Percentiles rank a stretch among this genome's conserved stretches.
These are phyloP conservation scores for Meloidogyne chitwoodi DNA, from an alignment of 1,140 invertebrate genomes.

Conservation along the genomic window DNA sequence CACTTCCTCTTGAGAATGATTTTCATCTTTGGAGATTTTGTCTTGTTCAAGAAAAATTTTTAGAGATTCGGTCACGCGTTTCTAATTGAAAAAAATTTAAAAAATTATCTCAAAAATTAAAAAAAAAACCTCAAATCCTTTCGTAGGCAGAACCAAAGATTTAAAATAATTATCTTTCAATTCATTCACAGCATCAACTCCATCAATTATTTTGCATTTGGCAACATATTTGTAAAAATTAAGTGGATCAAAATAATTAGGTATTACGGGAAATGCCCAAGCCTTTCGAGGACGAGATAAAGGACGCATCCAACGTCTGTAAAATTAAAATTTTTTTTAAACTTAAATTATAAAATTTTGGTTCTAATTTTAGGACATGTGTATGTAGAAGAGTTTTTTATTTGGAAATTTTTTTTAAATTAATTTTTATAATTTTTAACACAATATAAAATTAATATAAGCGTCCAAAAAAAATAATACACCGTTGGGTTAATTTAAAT, in stretches of 20 bases:
- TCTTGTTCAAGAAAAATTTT: slow-evolving; percentile 11
- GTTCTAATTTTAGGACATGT: too few species aligned
- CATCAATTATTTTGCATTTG: slow-evolving; percentile 45
- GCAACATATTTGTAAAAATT: slow-evolving; percentile 59
- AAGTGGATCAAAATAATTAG: slow-evolving; percentile 50
- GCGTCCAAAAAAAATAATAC: too few species aligned
- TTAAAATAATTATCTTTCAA: slow-evolving; percentile 43
- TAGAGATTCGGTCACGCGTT: slow-evolving; percentile 25
- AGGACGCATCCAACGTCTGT: slow-evolving; percentile 45
- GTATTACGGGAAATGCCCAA: slow-evolving; percentile 44
- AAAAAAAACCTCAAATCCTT: slow-evolving; percentile 35
- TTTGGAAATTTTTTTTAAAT: too few species aligned
- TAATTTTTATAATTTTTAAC: too few species aligned
- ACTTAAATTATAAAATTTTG: too few species aligned
- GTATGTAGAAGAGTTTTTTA: too few species aligned
- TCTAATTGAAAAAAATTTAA: slow-evolving; percentile 18
- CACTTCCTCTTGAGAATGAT: slow-evolving; percentile 4
- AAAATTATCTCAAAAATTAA: neutral
- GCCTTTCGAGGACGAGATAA: slow-evolving; percentile 46
- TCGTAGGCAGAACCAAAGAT: slow-evolving; percentile 36
- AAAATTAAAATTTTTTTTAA: slow-evolving; percentile 31
- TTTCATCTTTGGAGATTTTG: neutral
- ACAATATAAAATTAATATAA: too few species aligned
- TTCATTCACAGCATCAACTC: slow-evolving; percentile 10
- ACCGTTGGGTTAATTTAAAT: too few species aligned